Conservation (phyloP, 2,888 invertebrate species). For the Drosophila tripunctata region DNA sequence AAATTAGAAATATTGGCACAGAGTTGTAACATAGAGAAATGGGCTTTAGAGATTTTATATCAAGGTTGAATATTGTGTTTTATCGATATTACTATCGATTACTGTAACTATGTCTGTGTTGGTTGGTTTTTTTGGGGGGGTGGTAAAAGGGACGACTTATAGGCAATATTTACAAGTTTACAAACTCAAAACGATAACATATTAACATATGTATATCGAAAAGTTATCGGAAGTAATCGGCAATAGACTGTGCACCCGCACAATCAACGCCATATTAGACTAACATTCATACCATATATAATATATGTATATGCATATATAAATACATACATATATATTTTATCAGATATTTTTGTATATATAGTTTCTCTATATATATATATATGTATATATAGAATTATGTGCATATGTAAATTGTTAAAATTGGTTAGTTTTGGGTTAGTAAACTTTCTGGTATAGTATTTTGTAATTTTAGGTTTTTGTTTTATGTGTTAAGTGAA, state of each 20-base stretch:
- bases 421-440: slow-evolving; percentile 80
- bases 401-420: slow-evolving; percentile 77
- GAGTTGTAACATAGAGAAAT: slow-evolving; percentile 55
- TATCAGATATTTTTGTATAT: slow-evolving; percentile 50
- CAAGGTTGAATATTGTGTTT: slow-evolving; percentile 26
- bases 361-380: no score
- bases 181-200: slow-evolving; percentile 71
- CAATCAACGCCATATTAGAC: slow-evolving; percentile 43
- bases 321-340: slow-evolving; percentile 35
- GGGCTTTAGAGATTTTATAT: slow-evolving; percentile 43
- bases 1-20: slow-evolving; percentile 69
- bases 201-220: slow-evolving; percentile 37
- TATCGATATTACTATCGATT: slow-evolving; percentile 16
- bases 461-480: slow-evolving; percentile 29
- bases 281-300: slow-evolving; percentile 57
- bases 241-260: slow-evolving; percentile 46
- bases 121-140: slow-evolving; percentile 2
- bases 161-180: slow-evolving; percentile 72
- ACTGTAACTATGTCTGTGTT: slow-evolving; percentile 33
- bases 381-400: slow-evolving; percentile 71
- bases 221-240: slow-evolving; percentile 18
- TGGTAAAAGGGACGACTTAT: slow-evolving; percentile 28
- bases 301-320: slow-evolving; percentile 38
- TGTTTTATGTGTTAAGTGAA: slow-evolving; percentile 55
- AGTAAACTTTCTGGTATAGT: slow-evolving; percentile 66